Base-by-base conservation (phyloP, 2,888 invertebrate genomes). In the Papilio gigon region DNA sequence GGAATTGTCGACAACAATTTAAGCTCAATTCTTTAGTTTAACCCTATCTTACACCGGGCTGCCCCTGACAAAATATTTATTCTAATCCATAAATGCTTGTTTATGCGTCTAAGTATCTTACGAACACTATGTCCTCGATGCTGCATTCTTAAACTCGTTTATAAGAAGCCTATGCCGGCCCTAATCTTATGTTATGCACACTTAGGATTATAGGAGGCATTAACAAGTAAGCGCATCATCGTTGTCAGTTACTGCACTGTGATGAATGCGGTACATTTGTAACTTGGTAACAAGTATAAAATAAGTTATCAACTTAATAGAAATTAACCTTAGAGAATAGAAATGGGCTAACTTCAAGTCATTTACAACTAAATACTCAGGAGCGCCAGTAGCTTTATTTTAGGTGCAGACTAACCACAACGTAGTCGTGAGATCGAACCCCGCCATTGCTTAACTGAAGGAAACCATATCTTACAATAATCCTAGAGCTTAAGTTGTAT, bases 61-160 rank as follows among this genome's bases (percentile, higher is more conserved):
- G 66, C 68, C 47, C 47, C 22, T 70, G 73, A 70, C 73, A 71
- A 68, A 71, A 68, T 67, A 61, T 33, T 37, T 50, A 50, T 47
- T 64, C n/a, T 50, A 50, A 53, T 33, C 35, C 64, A 64, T 22
- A 53, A 56, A 56, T 56, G 30, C 53, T 56, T 17, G 53, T 56
- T 56, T 56, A 56, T 56, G 9, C 11, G 53, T 56, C 53, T 56
- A 56, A 56, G 53, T 30, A 30, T 17, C 53, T 56, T 56, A 56
- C n/a, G 53, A 30, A 30, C 17, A 56, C 27, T 30, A 30, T 17
- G 30, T 56, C 53, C 53, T 56, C 53, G 53, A 17, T 56, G 17
- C 53, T 27, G 30, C 53, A 30, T 56, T 30, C 53, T 30, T 56
- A 56, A n/a, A 56, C 53, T 56, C 53, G 30, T 56, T 56, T 9